Conservation (phyloP, 2,113 vertebrate genomes). For the Lota lota region DNA sequence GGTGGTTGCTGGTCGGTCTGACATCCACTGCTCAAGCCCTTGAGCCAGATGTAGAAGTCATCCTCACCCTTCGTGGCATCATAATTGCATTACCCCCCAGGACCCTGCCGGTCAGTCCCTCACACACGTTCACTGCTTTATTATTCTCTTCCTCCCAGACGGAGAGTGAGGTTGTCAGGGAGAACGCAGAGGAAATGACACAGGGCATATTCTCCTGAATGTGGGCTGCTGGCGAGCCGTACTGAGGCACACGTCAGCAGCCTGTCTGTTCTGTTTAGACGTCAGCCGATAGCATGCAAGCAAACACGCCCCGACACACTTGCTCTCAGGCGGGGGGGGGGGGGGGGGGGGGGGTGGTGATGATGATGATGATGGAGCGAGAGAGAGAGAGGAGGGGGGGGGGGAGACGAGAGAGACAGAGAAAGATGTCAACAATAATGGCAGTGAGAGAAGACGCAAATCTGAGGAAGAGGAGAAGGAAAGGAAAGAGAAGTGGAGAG, state of each 20-base stretch:
- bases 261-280: conserved; percentile 43
- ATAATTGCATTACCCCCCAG: neutral
- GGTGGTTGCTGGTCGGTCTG: no score
- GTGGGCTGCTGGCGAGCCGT: conserved; percentile 24
- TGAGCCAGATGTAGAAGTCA: no score
- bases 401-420: conserved; percentile 4
- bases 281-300: conserved; percentile 6
- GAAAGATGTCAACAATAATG: no score
- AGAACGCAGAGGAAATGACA: conserved; percentile 27
- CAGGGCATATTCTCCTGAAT: conserved; percentile 30
- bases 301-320: neutral
- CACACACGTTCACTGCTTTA: neutral
- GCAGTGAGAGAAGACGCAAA: neutral
- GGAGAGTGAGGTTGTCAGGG: conserved; percentile 22
- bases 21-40: no score
- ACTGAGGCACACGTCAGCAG: conserved; percentile 40
- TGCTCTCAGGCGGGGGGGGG: no score
- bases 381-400: neutral
- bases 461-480: conserved; percentile 23
- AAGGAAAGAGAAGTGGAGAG: no score
- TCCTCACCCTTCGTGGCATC: no score
- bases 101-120: conserved; percentile 34
- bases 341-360: no score
- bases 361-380: neutral
- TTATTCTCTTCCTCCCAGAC: neutral